A percentile compares a stretch with the other conserved stretches of the same genome.
phyloP scores from a whole-genome alignment of 2,113 vertebrate species.

The Amphiprion percula region DNA sequence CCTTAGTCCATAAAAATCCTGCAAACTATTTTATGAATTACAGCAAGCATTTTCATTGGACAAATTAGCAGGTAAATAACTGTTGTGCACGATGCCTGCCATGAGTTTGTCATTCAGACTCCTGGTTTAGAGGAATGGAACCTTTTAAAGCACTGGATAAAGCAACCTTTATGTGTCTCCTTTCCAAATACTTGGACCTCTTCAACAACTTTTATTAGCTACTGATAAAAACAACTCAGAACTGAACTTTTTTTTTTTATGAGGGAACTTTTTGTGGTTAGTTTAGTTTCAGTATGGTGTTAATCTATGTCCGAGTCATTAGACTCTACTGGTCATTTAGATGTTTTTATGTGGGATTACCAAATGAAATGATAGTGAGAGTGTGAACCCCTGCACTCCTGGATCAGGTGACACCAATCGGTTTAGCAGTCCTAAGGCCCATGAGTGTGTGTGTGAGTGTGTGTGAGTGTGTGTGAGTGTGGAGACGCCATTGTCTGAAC shows the following conservation, averaged over 20 bases:
- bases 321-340: no score
- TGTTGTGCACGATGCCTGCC: not conserved
- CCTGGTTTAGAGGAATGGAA: not conserved
- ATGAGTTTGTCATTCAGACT: not conserved
- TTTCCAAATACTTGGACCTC: not conserved
- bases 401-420: not conserved
- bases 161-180: not conserved
- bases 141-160: not conserved
- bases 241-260: no score
- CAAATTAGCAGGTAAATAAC: not conserved
- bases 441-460: not conserved
- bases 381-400: not conserved
- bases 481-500: conserved; percentile 19
- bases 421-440: not conserved
- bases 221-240: no score
- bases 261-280: no score
- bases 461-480: not conserved
- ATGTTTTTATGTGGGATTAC: no score
- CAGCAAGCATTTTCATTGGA: not conserved
- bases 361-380: no score
- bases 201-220: not conserved
- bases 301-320: no score
- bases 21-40: not conserved
- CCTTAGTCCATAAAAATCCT: not conserved
- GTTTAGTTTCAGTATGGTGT: no score